Conservation (phyloP, 2,113 vertebrate species). For the Catharus minimus region DNA sequence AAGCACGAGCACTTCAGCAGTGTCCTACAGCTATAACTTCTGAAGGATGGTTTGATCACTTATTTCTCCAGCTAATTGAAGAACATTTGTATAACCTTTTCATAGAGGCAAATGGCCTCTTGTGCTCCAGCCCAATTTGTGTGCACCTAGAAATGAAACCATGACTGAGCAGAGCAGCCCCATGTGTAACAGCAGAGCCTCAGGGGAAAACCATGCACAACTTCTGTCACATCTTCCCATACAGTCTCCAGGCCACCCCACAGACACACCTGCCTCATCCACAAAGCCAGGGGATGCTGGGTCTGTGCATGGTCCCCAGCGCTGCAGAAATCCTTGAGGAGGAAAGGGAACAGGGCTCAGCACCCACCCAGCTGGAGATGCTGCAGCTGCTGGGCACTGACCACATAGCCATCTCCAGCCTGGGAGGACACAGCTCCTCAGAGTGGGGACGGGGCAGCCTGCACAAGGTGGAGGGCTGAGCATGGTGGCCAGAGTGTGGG, state of each 20-base stretch:
- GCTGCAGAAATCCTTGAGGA: accelerated
- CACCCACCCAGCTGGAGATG: accelerated
- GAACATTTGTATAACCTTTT: not conserved
- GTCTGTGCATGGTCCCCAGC: accelerated
- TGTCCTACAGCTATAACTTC: not conserved
- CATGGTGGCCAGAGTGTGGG: accelerated
- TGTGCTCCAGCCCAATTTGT: not conserved
- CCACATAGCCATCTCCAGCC: not conserved
- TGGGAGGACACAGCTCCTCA: not conserved
- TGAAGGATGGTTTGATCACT: not conserved
- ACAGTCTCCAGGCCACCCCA: not conserved
- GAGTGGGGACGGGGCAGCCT: accelerated
- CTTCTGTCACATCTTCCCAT: not conserved
- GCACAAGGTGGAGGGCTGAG: not conserved
- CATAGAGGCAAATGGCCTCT: not conserved
- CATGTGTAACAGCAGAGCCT: accelerated
- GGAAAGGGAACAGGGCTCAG: not conserved
- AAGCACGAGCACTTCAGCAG: not conserved
- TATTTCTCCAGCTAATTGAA: not conserved
- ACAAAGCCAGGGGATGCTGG: accelerated
- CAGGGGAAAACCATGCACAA: not conserved
- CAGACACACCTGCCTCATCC: not conserved
- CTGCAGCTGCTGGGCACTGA: not conserved
- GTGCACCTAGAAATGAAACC: not conserved
- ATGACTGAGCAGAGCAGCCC: not conserved